Conservation (phyloP, 2,888 invertebrate species). For the Hemistola chrysoprasaria region DNA sequence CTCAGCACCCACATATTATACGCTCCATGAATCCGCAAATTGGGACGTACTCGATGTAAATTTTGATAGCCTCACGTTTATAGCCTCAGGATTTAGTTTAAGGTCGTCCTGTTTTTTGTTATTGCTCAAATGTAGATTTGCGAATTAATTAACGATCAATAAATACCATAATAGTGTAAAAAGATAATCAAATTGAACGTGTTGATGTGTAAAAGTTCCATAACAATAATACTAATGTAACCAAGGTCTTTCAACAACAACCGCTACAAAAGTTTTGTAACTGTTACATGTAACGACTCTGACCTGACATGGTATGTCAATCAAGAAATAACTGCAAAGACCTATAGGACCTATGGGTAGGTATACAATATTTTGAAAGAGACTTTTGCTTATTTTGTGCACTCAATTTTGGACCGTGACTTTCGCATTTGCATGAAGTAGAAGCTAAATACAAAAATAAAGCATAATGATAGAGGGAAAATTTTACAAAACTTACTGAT, state of each 20-base stretch:
- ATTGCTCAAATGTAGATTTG: conserved; percentile 50
- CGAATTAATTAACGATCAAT: conserved; percentile 49
- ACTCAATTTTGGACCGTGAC: no score
- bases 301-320: conserved; percentile 15
- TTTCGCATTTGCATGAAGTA: no score
- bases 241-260: conserved; percentile 28
- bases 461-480: no score
- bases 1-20: conserved; percentile 64
- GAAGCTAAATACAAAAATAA: no score
- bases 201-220: conserved; percentile 18
- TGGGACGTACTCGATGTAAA: conserved; percentile 69
- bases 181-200: conserved; percentile 23
- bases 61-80: conserved; percentile 73
- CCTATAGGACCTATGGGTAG: no score
- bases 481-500: no score
- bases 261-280: conserved; percentile 11
- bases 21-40: conserved; percentile 63
- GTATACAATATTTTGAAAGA: no score
- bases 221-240: conserved; percentile 23
- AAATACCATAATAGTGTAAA: conserved; percentile 39
- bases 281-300: conserved; percentile 13
- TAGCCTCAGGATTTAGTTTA: conserved; percentile 67
- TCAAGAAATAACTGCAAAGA: conserved; percentile 9
- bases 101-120: conserved; percentile 63
- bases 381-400: no score